Conservation (phyloP, 2,113 vertebrate genomes). For the Neomonachus schauinslandi region DNA sequence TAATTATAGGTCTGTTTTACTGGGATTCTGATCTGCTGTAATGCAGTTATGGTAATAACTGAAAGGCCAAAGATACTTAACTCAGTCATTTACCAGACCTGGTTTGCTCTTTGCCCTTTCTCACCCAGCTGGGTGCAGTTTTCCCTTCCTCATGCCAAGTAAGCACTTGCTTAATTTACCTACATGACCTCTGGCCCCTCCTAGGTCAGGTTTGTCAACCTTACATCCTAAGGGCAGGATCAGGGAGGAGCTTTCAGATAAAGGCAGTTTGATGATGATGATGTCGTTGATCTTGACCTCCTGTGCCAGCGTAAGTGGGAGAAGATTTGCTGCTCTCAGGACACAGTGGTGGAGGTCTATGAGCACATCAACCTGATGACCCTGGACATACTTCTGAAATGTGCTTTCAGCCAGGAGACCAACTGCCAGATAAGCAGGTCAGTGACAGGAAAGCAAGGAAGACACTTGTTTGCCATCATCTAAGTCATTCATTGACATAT, state of each 20-base stretch:
- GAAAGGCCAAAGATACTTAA: not conserved
- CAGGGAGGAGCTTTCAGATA: not conserved
- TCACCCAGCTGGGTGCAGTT: not conserved
- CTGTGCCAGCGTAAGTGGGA: conserved; percentile 90
- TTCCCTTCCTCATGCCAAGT: not conserved
- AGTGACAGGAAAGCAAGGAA: conserved; percentile 59
- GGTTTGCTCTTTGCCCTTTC: not conserved
- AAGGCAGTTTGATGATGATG: not conserved
- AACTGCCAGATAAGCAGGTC: conserved; percentile 91
- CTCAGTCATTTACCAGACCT: not conserved
- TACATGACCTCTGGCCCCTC: not conserved
- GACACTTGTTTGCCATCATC: not conserved
- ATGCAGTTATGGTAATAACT: not conserved
- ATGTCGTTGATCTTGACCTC: conserved; percentile 46
- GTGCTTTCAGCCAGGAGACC: conserved; percentile 90
- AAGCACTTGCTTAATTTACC: not conserved
- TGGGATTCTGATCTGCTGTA: not conserved
- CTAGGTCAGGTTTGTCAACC: not conserved
- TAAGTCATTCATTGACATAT: conserved; percentile 44
- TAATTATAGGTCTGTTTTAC: not conserved
- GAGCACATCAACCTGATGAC: conserved; percentile 89
- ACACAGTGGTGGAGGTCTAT: conserved; percentile 88
- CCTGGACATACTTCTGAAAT: conserved; percentile 91
- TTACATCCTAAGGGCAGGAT: not conserved
- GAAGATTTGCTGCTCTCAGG: conserved; percentile 65